Evolutionary conservation across 2,888 invertebrate genomes (phyloP).

Genomic region (Mythimna ferrago): DNA sequence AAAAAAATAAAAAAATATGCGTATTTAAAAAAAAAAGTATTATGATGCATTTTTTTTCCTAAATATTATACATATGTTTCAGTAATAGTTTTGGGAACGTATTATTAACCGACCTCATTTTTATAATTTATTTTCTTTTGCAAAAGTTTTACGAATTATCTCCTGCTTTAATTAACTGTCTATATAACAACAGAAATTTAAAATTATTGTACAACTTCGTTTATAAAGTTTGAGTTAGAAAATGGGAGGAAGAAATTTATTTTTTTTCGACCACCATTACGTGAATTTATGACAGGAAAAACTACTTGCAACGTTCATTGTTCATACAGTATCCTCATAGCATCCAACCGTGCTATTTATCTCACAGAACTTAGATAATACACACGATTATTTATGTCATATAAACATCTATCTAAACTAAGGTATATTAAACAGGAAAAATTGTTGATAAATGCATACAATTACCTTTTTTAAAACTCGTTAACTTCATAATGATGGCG

Average conservation of each 20-base stretch:
- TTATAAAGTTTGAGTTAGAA: too few relatives aligned
- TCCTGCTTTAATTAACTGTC: neutral
- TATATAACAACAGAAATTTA: neutral
- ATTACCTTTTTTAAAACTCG: too few relatives aligned
- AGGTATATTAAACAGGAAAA: too few relatives aligned
- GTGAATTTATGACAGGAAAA: slow-evolving; percentile 1
- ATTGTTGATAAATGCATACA: too few relatives aligned
- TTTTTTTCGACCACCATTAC: too few relatives aligned
- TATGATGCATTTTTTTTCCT: too few relatives aligned
- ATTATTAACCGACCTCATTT: neutral
- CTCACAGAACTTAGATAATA: neutral
- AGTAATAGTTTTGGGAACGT: neutral
- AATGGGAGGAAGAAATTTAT: too few relatives aligned
- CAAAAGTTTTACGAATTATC: neutral
- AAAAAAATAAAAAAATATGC: too few relatives aligned
- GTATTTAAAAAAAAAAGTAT: too few relatives aligned
- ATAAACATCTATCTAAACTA: neutral
- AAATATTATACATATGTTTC: neutral
- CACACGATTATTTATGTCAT: neutral
- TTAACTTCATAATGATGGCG: too few relatives aligned
- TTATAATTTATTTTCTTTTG: neutral
- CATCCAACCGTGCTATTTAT: too few relatives aligned
- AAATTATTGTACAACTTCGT: neutral
- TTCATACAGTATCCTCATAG: neutral
- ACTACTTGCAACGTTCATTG: neutral